phyloP scores from a whole-genome alignment of 2,888 invertebrate species.

The Lasioglossum villosulum region DNA sequence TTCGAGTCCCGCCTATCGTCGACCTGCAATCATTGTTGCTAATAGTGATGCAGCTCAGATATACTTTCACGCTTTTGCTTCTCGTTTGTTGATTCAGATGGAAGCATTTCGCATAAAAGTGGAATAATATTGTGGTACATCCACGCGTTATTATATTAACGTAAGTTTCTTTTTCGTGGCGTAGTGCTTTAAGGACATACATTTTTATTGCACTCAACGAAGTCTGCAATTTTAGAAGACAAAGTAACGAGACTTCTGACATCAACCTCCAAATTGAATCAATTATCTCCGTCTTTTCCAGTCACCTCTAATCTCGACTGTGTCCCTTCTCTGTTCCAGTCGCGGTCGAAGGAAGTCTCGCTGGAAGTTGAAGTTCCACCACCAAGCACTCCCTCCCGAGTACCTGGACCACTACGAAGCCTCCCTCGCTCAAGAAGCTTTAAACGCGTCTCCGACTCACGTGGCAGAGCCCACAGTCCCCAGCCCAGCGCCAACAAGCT shows the following conservation, averaged over 20 bases:
- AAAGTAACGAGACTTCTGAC: not conserved
- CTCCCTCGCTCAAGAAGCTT: slow-evolving; percentile 86
- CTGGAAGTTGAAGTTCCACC: slow-evolving; percentile 92
- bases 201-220: not conserved
- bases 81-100: not conserved
- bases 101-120: no score
- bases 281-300: not conserved
- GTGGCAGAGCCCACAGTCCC: slow-evolving; percentile 75
- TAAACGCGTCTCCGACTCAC: slow-evolving; percentile 76
- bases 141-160: not conserved
- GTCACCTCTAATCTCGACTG: not conserved
- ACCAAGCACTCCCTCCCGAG: slow-evolving; percentile 92
- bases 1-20: slow-evolving; percentile 55
- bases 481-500: slow-evolving; percentile 82
- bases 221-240: not conserved
- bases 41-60: not conserved
- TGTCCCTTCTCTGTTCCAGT: slow-evolving; percentile 66
- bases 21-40: slow-evolving; percentile 41
- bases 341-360: slow-evolving; percentile 87
- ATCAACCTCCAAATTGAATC: not conserved
- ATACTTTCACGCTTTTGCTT: not conserved
- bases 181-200: not conserved
- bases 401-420: slow-evolving; percentile 93
- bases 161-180: not conserved
- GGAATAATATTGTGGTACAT: not conserved